Base-by-base conservation (phyloP, 2,888 invertebrate species). In the Hypsopygia costalis region DNA sequence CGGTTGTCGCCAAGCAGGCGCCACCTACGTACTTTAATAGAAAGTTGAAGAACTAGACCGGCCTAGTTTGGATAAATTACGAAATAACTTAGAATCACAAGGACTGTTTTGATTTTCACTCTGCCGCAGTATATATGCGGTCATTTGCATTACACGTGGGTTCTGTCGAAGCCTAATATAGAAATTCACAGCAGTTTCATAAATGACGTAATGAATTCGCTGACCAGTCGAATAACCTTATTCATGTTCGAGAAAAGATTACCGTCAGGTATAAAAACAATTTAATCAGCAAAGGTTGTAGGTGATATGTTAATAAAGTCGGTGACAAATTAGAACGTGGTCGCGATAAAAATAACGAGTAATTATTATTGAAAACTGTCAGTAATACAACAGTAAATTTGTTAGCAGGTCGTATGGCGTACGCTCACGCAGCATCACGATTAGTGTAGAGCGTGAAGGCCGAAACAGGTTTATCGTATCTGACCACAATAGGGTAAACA, bases 21-120 rank as follows among this genome's bases (percentile, higher is more conserved):
- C 73, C 76, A 71, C 70, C 73, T 70, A 80, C 78, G 62, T 68
- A 65, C 67, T 64, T 64, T 64, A 54, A 74, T 85, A 86, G 87
- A 87, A 87, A 87, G 87, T 85, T 81, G 81, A 76, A 70, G 74
- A 85, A 85, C 82, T 85, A 78, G 82, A 80, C 62, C 72, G 69
- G 65, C 71, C 75, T 62, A 70, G 73, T 74, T 79, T 68, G 62
- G 66, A 61, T 49, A 61, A 69, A 75, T 76, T 68, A 69, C 71
- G 63, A 67, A 69, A 68, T 62, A 55, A 61, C 58, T 64, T 55
- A 59, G 62, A 70, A 65, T 69, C 63, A 62, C 56, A 62, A 54
- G 53, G 51, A 62, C 52, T 66, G 56, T 75, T 74, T 72, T 65
- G 65, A 64, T 74, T 73, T 76, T 74, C 71, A 69, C 69, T 71